phyloP scores from a whole-genome alignment of 1,140 invertebrate genomes.

The Micrasema longulum region DNA sequence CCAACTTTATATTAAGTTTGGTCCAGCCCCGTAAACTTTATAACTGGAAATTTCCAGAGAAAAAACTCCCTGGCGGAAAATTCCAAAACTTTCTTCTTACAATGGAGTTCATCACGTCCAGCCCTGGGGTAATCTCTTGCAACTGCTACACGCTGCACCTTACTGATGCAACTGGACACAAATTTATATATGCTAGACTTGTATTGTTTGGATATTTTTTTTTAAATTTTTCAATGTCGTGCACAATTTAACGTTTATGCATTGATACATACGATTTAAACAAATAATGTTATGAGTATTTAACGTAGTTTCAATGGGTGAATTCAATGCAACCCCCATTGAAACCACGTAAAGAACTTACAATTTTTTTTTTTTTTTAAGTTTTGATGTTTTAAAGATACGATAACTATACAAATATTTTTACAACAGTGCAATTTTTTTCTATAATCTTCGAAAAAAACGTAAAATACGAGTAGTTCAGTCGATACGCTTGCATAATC shows the following conservation, averaged over 20 bases:
- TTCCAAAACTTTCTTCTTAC: slow-evolving; percentile 45
- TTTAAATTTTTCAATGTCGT: too few species aligned
- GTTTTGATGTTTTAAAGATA: too few species aligned
- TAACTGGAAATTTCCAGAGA: slow-evolving; percentile 49
- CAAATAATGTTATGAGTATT: not conserved
- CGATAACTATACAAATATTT: too few species aligned
- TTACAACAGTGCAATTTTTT: too few species aligned
- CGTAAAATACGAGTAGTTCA: too few species aligned
- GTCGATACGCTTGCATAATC: too few species aligned
- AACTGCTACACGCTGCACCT: not conserved
- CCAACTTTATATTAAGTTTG: slow-evolving; percentile 54
- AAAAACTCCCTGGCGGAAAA: slow-evolving; percentile 49
- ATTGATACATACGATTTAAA: not conserved
- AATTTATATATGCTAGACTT: not conserved
- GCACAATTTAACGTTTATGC: not conserved
- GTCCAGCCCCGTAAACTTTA: slow-evolving; percentile 50
- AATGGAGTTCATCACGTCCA: slow-evolving; percentile 39
- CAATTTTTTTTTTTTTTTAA: too few species aligned
- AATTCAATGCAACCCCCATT: too few species aligned
- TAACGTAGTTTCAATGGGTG: not conserved
- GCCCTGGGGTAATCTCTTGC: not conserved
- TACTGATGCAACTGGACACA: not conserved
- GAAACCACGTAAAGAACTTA: too few species aligned
- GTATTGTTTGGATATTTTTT: not conserved
- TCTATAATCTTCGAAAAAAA: too few species aligned